Percentiles rank a stretch among this genome's conserved stretches.
Evolutionary conservation across 1,140 invertebrate species (phyloP).

Genomic region (Antheraea mylitta): DNA sequence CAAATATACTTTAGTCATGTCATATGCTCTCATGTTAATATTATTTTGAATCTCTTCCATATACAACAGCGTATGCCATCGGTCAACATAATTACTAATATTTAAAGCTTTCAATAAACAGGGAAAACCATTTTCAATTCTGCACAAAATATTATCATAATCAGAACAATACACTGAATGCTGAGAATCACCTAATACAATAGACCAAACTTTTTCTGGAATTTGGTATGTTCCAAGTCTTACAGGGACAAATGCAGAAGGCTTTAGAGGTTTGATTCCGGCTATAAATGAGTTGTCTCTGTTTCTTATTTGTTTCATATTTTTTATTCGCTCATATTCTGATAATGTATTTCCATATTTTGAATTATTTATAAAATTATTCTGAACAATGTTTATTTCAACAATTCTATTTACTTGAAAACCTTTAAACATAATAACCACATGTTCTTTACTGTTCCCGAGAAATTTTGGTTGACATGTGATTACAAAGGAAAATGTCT

Average conservation of each 20-base stretch:
- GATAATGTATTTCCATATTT: slow-evolving; percentile 17
- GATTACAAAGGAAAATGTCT: slow-evolving; percentile 47
- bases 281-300: slow-evolving; percentile 64
- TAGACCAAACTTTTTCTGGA: slow-evolving; percentile 79
- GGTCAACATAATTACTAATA: slow-evolving; percentile 80
- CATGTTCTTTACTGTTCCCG: slow-evolving; percentile 54
- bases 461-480: slow-evolving; percentile 65
- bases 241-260: slow-evolving; percentile 78
- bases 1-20: slow-evolving; percentile 84
- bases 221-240: slow-evolving; percentile 78
- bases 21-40: slow-evolving; percentile 84
- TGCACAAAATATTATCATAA: slow-evolving; percentile 52
- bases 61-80: slow-evolving; percentile 86
- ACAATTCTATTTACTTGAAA: slow-evolving; percentile 65
- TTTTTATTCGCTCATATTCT: slow-evolving; percentile 31
- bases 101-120: slow-evolving; percentile 73
- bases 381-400: slow-evolving; percentile 51
- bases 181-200: slow-evolving; percentile 67
- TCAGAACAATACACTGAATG: slow-evolving; percentile 46
- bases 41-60: slow-evolving; percentile 88
- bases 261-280: slow-evolving; percentile 79
- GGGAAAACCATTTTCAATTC: slow-evolving; percentile 68
- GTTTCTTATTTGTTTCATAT: slow-evolving; percentile 51
- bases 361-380: slow-evolving; percentile 27
- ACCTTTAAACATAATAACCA: slow-evolving; percentile 58